Evolutionary conservation across 2,113 vertebrate genomes (phyloP).

Genomic region (Guaruba guarouba): DNA sequence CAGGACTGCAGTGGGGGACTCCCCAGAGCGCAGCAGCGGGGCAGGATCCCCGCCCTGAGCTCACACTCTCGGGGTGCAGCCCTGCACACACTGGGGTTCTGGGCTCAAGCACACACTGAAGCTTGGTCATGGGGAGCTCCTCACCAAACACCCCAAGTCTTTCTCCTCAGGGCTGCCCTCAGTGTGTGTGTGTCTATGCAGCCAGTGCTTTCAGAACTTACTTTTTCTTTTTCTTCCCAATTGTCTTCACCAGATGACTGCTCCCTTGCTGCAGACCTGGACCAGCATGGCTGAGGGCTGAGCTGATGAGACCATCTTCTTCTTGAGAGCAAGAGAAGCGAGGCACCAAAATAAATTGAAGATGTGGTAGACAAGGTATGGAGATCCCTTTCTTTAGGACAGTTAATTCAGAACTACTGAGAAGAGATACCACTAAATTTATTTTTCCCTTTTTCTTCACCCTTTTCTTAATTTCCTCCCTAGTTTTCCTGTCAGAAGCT

Average conservation of each 20-base stretch:
- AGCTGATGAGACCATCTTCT: background rate
- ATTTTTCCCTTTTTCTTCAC: background rate
- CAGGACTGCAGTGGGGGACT: too few relatives aligned
- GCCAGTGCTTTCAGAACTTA: background rate
- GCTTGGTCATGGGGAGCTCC: background rate
- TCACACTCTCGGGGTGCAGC: background rate
- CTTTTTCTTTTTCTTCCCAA: background rate
- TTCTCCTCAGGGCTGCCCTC: background rate
- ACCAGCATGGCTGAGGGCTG: background rate
- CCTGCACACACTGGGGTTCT: background rate
- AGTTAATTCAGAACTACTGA: background rate
- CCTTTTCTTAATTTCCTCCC: background rate
- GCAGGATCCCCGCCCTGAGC: background rate
- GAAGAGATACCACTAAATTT: background rate
- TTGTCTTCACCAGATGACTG: background rate
- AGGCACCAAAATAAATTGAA: background rate
- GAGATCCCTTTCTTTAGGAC: background rate
- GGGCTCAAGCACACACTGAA: background rate
- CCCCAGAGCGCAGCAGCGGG: too few relatives aligned
- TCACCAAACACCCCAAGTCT: background rate
- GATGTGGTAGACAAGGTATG: background rate
- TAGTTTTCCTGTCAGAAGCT: background rate
- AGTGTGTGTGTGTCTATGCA: background rate
- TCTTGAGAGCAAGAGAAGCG: background rate
- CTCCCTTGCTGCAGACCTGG: background rate